Evolutionary conservation across 2,888 invertebrate species (phyloP).

Genomic region (Acanthosepion lycidas): DNA sequence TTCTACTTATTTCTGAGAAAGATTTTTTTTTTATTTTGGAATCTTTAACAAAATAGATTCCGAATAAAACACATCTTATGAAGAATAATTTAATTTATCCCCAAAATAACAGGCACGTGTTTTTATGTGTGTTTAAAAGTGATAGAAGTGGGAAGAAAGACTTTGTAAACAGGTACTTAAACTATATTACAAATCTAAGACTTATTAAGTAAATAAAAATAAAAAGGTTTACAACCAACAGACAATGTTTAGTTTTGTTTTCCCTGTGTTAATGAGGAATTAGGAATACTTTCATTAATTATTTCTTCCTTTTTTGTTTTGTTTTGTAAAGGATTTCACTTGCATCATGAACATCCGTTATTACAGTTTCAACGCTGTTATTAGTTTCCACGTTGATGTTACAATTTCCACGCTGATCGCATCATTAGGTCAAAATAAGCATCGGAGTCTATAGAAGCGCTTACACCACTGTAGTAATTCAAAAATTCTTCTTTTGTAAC

Average conservation of each 20-base stretch:
- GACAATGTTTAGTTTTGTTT: background rate
- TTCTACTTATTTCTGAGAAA: too few species aligned
- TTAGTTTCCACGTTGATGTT: background rate
- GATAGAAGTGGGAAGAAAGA: background rate
- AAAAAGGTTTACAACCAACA: background rate
- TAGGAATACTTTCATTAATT: too few species aligned
- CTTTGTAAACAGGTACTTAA: background rate
- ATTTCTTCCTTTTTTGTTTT: background rate
- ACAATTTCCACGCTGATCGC: constrained; percentile 87
- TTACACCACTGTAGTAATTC: constrained; percentile 94
- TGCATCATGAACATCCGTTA: too few species aligned
- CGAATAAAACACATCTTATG: too few species aligned
- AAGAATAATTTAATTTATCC: too few species aligned
- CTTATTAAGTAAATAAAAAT: background rate
- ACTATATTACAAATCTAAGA: background rate
- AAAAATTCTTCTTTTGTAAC: constrained; percentile 93
- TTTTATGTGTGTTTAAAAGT: background rate
- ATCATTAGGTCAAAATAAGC: constrained; percentile 96
- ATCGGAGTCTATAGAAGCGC: constrained; percentile 94
- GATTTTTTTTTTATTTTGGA: too few species aligned
- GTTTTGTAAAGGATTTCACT: background rate
- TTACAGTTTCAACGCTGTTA: background rate
- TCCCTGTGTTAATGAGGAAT: background rate
- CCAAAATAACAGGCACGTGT: too few species aligned
- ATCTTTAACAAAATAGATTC: too few species aligned